Percentiles rank a stretch among this genome's conserved stretches.
Conservation (phyloP, 2,888 invertebrate genomes). For the Cosmia pyralina region DNA sequence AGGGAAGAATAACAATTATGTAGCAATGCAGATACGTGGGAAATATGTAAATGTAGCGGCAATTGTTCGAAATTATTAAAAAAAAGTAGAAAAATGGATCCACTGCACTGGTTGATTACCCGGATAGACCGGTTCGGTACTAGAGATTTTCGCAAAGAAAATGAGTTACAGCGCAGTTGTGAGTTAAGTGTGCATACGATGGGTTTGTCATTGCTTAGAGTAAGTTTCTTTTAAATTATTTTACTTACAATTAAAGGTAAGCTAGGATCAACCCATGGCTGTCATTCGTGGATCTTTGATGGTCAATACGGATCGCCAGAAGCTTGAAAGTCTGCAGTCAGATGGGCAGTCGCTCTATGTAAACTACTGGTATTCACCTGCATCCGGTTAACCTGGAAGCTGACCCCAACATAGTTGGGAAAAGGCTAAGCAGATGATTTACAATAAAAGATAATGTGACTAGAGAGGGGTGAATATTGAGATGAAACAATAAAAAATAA, state of each 20-base stretch:
- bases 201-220: conserved; percentile 80
- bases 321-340: too few species aligned
- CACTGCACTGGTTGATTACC: conserved; percentile 65
- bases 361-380: too few species aligned
- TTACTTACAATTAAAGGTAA: not conserved
- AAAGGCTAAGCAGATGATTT: not conserved
- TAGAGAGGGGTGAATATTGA: not conserved
- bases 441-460: not conserved
- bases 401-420: too few species aligned
- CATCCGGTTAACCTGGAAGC: too few species aligned
- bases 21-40: conserved; percentile 50
- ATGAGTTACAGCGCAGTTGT: conserved; percentile 64
- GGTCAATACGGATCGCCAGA: too few species aligned
- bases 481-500: not conserved
- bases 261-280: too few species aligned
- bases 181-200: conserved; percentile 68
- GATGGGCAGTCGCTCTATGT: too few species aligned
- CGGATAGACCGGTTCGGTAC: conserved; percentile 75
- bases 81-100: conserved; percentile 41
- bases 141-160: conserved; percentile 67
- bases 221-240: conserved; percentile 69
- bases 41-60: conserved; percentile 50
- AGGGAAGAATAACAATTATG: conserved; percentile 24
- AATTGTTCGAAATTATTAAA: conserved; percentile 50
- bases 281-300: too few species aligned